Evolutionary conservation across 2,888 invertebrate species (phyloP).

Genomic region (Drosophila acutilabella): DNA sequence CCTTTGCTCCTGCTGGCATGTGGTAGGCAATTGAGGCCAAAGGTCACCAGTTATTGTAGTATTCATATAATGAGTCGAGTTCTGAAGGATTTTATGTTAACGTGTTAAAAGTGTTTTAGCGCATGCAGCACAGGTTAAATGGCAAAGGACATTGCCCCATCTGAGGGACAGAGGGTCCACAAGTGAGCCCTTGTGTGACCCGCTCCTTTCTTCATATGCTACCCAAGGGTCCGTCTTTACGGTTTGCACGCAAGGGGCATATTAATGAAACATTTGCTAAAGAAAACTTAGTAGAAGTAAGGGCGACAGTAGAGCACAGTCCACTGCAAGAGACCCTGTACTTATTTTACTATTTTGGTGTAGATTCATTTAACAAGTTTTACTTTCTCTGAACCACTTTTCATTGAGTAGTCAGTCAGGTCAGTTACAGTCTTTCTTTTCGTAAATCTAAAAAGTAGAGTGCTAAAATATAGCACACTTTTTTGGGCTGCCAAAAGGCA

Average conservation of each 20-base stretch:
- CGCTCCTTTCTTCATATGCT: no score
- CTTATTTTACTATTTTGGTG: no score
- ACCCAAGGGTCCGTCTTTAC: constrained; percentile 16
- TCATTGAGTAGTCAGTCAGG: no score
- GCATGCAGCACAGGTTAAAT: constrained; percentile 14
- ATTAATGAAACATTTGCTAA: constrained; percentile 60
- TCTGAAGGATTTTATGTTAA: constrained; percentile 42
- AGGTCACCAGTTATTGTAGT: constrained; percentile 7
- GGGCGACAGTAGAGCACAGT: no score
- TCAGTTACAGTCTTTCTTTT: no score
- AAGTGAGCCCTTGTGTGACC: neutral
- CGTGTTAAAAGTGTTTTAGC: constrained; percentile 74
- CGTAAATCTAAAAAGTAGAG: neutral
- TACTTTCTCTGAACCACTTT: no score
- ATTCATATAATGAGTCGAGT: neutral
- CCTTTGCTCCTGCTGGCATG: neutral
- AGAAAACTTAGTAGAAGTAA: neutral
- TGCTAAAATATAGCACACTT: constrained; percentile 39
- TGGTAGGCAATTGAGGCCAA: constrained; percentile 8
- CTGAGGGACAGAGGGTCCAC: neutral
- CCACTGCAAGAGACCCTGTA: neutral
- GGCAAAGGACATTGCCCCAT: constrained; percentile 39
- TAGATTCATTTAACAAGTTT: no score
- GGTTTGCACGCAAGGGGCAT: constrained; percentile 66
- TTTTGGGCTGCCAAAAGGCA: constrained; percentile 6